Percentiles rank a stretch among this genome's conserved stretches.
Evolutionary conservation across 2,113 vertebrate genomes (phyloP).

Genomic region (Callocephalon fimbriatum): DNA sequence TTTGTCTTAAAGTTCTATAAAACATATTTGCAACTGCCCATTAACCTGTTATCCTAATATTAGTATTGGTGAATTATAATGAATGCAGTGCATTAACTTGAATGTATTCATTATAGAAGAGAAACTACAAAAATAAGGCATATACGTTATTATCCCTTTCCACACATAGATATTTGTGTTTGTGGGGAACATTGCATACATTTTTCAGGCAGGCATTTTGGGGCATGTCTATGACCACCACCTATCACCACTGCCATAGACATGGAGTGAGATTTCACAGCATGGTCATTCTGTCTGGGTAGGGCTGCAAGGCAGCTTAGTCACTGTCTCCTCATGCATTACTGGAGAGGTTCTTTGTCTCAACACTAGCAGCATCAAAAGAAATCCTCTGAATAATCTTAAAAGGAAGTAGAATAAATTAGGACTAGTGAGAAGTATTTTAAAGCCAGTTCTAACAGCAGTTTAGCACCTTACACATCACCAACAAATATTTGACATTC

Average conservation of each 20-base stretch:
- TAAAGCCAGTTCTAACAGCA: neutral
- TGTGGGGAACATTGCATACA: neutral
- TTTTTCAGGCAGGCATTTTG: neutral
- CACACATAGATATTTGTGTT: neutral
- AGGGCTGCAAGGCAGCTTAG: neutral
- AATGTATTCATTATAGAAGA: neutral
- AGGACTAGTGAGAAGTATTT: neutral
- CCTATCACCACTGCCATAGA: neutral
- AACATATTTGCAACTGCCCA: conserved; percentile 9
- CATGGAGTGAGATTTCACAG: neutral
- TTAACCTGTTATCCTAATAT: conserved; percentile 7
- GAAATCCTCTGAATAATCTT: neutral
- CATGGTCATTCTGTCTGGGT: too few species aligned
- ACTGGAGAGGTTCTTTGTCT: neutral
- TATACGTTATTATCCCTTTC: neutral
- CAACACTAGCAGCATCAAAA: neutral
- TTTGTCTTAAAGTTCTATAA: conserved; percentile 26
- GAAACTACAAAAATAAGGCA: neutral
- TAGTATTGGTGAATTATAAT: neutral
- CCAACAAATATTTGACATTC: neutral
- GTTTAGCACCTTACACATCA: neutral
- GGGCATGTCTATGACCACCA: neutral
- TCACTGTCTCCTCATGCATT: neutral
- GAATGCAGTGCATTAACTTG: neutral
- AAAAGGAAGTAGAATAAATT: neutral